These are phyloP conservation scores for Catamblyrhynchus diadema DNA, from an alignment of 2,797 vertebrate genomes.

Conservation along the genomic window DNA sequence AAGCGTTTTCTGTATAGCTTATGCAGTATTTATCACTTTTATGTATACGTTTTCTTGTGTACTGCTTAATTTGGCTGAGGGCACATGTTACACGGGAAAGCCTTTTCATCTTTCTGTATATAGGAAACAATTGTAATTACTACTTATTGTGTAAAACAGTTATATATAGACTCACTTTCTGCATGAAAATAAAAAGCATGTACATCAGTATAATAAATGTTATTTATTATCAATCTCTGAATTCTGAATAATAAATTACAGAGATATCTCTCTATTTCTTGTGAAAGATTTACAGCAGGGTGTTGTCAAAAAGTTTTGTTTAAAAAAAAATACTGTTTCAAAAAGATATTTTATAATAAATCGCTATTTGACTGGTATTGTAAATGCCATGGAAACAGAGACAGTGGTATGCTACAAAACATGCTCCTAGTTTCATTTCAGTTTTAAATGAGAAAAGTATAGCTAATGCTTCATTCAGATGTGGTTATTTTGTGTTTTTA, in stretches of 20 bases:
- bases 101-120: background rate
- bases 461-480: background rate
- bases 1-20: background rate
- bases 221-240: background rate
- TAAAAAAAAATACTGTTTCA: background rate
- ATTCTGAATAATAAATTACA: background rate
- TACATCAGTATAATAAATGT: background rate
- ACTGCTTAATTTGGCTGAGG: background rate
- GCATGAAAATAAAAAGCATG: background rate
- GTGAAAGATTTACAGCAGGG: background rate
- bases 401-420: background rate
- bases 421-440: background rate
- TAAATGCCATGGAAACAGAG: constrained; percentile 21
- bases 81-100: background rate
- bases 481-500: background rate
- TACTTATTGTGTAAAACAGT: background rate
- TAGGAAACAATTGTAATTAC: background rate
- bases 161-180: background rate
- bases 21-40: background rate
- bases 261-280: background rate
- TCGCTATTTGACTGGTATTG: background rate
- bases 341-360: background rate
- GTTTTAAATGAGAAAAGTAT: background rate
- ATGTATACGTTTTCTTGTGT: background rate
- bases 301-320: background rate